These are phyloP conservation scores for Numenius phaeopus DNA, from an alignment of 2,797 vertebrate genomes.

Conservation along the genomic window DNA sequence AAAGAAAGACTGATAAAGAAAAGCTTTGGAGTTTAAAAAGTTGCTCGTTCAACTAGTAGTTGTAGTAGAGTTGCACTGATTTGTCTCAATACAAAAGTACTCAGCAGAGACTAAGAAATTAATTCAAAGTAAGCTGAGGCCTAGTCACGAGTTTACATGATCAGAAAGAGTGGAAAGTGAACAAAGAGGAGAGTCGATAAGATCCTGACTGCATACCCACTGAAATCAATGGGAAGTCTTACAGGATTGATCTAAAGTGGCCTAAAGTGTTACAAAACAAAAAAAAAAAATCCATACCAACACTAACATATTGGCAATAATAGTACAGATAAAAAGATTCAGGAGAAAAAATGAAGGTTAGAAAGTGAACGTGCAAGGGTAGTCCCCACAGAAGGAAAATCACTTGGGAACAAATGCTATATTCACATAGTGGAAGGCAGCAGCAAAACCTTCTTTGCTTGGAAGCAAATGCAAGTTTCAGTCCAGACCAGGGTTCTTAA, in stretches of 20 bases:
- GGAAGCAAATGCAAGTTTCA: slow-evolving; percentile 16
- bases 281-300: too few relatives aligned
- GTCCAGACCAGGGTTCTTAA: not conserved
- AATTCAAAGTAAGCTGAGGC: not conserved
- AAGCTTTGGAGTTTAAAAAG: not conserved
- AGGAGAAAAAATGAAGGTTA: not conserved
- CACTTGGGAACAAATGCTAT: not conserved
- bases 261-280: not conserved
- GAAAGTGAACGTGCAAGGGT: not conserved
- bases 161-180: not conserved
- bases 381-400: not conserved
- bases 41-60: not conserved
- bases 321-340: not conserved
- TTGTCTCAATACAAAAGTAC: not conserved
- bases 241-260: not conserved
- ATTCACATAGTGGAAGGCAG: not conserved
- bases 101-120: not conserved
- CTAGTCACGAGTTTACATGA: not conserved
- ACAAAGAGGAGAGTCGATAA: not conserved
- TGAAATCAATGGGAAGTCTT: not conserved
- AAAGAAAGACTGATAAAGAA: not conserved
- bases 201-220: not conserved
- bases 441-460: not conserved
- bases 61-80: not conserved
- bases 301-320: not conserved